Evolutionary conservation across 2,797 vertebrate species (phyloP), one percentile per base, ranked within the genome.

Genomic region (Hylomyscus alleni): DNA sequence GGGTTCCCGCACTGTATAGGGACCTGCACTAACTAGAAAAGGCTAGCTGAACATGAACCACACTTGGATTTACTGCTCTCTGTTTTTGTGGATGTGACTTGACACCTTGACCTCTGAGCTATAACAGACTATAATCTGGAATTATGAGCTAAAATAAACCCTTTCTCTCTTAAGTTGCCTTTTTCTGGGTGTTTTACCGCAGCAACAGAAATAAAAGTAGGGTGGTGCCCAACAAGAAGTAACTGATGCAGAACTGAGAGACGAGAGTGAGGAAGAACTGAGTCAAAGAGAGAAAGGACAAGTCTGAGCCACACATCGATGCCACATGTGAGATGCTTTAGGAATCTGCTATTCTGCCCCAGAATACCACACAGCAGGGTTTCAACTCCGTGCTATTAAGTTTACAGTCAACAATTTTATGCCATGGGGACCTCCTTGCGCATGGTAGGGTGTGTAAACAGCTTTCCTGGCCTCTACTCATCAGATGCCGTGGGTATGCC

Each of bases 201-300:
- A 69, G 62, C 29, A n/a, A 52, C 60, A 85, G 62, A n/a, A 85
- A 67, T 10, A 31, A 85, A 67, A 50, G 31, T n/a, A 67, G 44
- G 12, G 20, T 2, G 67, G 19, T 50, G 34, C 20, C 17, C 0
- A 0, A 31, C 47, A 75, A 40, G 54, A 80, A 90, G 40, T 14
- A 31, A 13, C 1, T 0, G 29, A n/a, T 40, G 14, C 9, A 65
- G 34, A 75, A 37, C 15, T 1, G 1, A 15, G 11, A 2, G n/a
- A 14, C n/a, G 1, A 34, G 0, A 54, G 20, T 69, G 12, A 11
- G 73, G 5, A 19, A 67, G n/a, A 10, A 31, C 37, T 17, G 20
- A 56, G 31, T 37, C n/a, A 31, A 20, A n/a, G 40, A 73, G 24
- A 37, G 14, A 19, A 40, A 50, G 22, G 10, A 54, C 19, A 50